A percentile compares a stretch with the other conserved stretches of the same genome.
phyloP scores from a whole-genome alignment of 2,888 invertebrate species.

The Cabera pusaria region DNA sequence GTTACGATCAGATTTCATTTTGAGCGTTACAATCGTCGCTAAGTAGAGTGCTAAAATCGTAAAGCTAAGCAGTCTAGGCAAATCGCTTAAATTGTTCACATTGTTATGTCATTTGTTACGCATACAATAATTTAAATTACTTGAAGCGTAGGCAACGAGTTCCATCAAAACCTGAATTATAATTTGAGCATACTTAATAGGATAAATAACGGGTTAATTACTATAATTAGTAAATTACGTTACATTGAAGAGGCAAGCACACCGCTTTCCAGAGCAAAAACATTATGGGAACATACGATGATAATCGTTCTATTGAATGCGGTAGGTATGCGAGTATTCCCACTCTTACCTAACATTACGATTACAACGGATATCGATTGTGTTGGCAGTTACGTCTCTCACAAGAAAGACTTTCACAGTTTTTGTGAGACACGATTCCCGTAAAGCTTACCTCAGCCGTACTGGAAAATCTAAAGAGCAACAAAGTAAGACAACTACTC shows the following conservation, averaged over 20 bases:
- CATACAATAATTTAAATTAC: constrained; percentile 4
- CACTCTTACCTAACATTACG: constrained; percentile 66
- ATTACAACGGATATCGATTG: constrained; percentile 77
- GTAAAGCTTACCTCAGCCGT: constrained; percentile 20
- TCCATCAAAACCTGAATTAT: constrained; percentile 10
- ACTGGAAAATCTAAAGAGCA: constrained; percentile 14
- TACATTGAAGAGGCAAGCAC: constrained; percentile 20
- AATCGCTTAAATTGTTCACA: constrained; percentile 4
- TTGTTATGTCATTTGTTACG: constrained; percentile 15
- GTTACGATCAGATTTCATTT: constrained; percentile 24
- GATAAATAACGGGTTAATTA: constrained; percentile 8
- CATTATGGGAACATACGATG: constrained; percentile 56
- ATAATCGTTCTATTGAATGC: constrained; percentile 57
- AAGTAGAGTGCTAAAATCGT: constrained; percentile 8
- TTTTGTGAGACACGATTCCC: constrained; percentile 48
- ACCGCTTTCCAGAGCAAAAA: constrained; percentile 58
- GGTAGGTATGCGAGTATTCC: constrained; percentile 57
- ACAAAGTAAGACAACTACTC: too few relatives aligned
- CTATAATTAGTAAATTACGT: constrained; percentile 21
- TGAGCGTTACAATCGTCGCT: constrained; percentile 9
- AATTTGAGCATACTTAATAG: constrained; percentile 6
- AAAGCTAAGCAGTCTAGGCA: constrained; percentile 9
- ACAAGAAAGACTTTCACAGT: constrained; percentile 61
- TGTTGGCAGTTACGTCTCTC: constrained; percentile 57
- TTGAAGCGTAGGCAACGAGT: neutral